Evolutionary conservation across 2,113 vertebrate species (phyloP).

Genomic region (Elgaria multicarinata): DNA sequence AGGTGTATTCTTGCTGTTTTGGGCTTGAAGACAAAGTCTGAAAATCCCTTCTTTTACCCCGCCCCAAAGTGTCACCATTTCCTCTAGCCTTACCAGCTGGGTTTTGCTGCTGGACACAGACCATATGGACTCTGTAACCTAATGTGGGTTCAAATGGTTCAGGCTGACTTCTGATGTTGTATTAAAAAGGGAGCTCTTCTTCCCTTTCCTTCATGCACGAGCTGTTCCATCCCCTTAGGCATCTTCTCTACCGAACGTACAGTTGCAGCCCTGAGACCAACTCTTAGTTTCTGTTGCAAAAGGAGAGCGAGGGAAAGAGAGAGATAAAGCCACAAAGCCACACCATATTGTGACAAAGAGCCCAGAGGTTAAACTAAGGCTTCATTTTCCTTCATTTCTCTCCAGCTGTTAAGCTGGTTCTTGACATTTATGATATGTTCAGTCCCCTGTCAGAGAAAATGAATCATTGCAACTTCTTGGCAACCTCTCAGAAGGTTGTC

Average conservation of each 20-base stretch:
- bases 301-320: background rate
- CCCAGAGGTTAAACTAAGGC: constrained; percentile 22
- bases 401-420: constrained; percentile 53
- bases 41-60: background rate
- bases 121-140: accelerated
- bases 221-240: background rate
- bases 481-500: constrained; percentile 21
- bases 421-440: constrained; percentile 47
- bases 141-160: background rate
- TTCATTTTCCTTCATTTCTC: constrained; percentile 30
- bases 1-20: background rate
- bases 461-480: constrained; percentile 35
- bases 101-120: background rate
- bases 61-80: background rate
- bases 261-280: background rate
- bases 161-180: background rate
- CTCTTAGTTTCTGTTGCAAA: background rate
- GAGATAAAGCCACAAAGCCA: background rate
- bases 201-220: background rate
- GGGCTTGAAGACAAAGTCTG: background rate
- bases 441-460: constrained; percentile 30
- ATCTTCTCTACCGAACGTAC: background rate
- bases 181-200: accelerated
- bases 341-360: background rate
- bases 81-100: background rate